phyloP scores from a whole-genome alignment of 2,113 vertebrate genomes.

The Sclerurus mexicanus region DNA sequence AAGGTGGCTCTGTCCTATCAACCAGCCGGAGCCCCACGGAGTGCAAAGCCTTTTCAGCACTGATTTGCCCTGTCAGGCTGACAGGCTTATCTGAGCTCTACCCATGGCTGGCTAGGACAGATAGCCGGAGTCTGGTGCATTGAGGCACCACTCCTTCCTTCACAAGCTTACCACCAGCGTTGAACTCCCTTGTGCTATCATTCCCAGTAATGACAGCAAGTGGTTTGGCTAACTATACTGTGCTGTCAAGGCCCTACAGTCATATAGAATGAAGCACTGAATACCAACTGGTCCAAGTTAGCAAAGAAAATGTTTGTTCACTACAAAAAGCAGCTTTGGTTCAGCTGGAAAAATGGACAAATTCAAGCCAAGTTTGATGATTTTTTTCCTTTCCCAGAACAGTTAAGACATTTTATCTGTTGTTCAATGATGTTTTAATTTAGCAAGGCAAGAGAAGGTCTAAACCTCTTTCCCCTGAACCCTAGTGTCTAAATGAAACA shows the following conservation, averaged over 20 bases:
- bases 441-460: not conserved
- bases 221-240: not conserved
- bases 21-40: not conserved
- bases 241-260: fast-evolving
- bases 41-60: conserved; percentile 44
- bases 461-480: not conserved
- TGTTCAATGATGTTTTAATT: not conserved
- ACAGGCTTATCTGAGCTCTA: conserved; percentile 49
- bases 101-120: conserved; percentile 7
- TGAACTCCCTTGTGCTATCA: not conserved
- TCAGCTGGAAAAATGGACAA: not conserved
- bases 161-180: not conserved
- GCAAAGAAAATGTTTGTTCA: not conserved
- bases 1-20: conserved; percentile 7
- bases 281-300: not conserved
- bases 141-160: not conserved
- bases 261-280: not conserved
- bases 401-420: not conserved
- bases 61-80: conserved; percentile 50
- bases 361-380: not conserved
- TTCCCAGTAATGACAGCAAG: not conserved
- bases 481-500: not conserved
- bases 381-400: not conserved
- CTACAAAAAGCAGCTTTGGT: not conserved
- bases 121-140: not conserved